Conservation (phyloP, 2,797 vertebrate species). For the Acrossocheilus fasciatus region DNA sequence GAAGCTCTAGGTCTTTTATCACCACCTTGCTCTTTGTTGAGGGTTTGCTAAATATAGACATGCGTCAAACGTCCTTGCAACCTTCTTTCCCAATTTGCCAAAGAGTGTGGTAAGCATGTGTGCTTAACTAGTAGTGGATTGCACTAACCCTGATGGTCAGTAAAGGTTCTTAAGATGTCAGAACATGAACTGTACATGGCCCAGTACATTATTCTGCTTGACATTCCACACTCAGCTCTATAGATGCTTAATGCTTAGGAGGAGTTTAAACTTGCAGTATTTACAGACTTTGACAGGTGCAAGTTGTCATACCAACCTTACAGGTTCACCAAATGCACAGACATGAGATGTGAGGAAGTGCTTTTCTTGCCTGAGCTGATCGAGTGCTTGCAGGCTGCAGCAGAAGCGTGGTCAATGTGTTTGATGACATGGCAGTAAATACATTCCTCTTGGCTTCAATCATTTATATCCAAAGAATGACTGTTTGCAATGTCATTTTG, state of each 20-base stretch:
- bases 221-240: not conserved
- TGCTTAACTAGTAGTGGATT: not conserved
- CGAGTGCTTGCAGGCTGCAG: not conserved
- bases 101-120: not conserved
- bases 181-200: not conserved
- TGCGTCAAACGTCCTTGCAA: not conserved
- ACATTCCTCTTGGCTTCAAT: not conserved
- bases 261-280: not conserved
- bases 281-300: not conserved
- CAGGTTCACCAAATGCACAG: not conserved
- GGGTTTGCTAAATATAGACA: not conserved
- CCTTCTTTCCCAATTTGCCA: not conserved
- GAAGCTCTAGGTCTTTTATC: not conserved
- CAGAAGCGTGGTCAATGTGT: not conserved
- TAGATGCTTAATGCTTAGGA: not conserved
- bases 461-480: not conserved
- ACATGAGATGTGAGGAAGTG: not conserved
- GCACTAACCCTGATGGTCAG: not conserved
- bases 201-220: not conserved
- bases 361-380: not conserved
- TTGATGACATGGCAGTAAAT: not conserved
- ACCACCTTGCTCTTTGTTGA: slow-evolving; percentile 11
- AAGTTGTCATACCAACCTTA: not conserved
- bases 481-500: not conserved
- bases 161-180: not conserved